Conservation (phyloP, 2,797 vertebrate species). For the Lutjanus campechanus region DNA sequence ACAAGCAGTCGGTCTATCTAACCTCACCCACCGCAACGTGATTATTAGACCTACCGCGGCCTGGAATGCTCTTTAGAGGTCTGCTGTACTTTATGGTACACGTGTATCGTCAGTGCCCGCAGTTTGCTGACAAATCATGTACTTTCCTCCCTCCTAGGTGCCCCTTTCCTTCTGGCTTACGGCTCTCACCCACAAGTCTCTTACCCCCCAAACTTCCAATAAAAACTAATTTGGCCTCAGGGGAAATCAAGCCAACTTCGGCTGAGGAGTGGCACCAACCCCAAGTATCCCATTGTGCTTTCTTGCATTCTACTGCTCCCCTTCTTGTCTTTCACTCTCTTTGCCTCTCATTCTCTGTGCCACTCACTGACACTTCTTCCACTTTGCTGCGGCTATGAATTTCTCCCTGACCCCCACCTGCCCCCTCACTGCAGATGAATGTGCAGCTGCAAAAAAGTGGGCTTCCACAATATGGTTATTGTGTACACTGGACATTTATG, state of each 20-base stretch:
- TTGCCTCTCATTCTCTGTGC: conserved; percentile 35
- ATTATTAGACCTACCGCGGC: conserved; percentile 43
- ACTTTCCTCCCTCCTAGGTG: conserved; percentile 52
- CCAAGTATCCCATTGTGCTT: conserved; percentile 66
- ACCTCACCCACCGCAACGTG: conserved; percentile 47
- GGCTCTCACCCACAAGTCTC: conserved; percentile 48
- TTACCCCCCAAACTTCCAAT: conserved; percentile 59
- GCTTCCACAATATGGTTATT: conserved; percentile 54
- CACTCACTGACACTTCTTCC: conserved; percentile 22
- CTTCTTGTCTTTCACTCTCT: not conserved
- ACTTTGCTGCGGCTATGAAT: conserved; percentile 1
- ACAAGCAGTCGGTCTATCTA: conserved; percentile 30
- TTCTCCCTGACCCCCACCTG: conserved; percentile 49
- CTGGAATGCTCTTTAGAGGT: conserved; percentile 53
- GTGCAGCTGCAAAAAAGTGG: conserved; percentile 48
- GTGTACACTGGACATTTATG: conserved; percentile 58
- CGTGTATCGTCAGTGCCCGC: conserved; percentile 42
- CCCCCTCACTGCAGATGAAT: conserved; percentile 52
- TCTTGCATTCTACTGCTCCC: conserved; percentile 30
- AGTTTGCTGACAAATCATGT: conserved; percentile 78
- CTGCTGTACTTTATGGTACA: conserved; percentile 56
- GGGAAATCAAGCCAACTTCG: conserved; percentile 72
- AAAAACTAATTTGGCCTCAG: conserved; percentile 77
- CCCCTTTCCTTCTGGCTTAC: conserved; percentile 49
- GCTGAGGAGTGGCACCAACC: conserved; percentile 64